Conservation (phyloP, 2,113 vertebrate species). For the Oreochromis aureus region DNA sequence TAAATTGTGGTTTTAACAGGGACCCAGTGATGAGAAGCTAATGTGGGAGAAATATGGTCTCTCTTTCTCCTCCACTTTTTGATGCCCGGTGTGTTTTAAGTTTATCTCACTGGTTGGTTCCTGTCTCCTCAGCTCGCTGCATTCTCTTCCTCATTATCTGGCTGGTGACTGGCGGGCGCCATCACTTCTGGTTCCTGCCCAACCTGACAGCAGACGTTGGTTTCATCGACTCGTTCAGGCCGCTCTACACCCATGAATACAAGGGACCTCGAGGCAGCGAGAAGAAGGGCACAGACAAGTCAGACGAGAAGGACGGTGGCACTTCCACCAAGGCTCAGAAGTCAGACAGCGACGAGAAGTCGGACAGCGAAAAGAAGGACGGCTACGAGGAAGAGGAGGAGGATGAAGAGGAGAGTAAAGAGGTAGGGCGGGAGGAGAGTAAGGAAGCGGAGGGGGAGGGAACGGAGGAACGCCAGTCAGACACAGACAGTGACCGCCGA, state of each 20-base stretch:
- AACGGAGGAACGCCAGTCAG: constrained; percentile 81
- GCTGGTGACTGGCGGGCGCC: constrained; percentile 93
- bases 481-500: constrained; percentile 93
- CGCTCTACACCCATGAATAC: constrained; percentile 97
- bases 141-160: constrained; percentile 98
- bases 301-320: constrained; percentile 46
- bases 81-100: not conserved
- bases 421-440: constrained; percentile 39
- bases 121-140: constrained; percentile 83
- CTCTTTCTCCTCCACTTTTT: not conserved
- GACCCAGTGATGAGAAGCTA: not conserved
- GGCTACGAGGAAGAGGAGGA: constrained; percentile 80
- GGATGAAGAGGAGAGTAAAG: constrained; percentile 70
- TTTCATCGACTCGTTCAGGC: constrained; percentile 98
- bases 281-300: constrained; percentile 85
- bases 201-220: constrained; percentile 97
- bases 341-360: constrained; percentile 90
- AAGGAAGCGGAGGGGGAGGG: constrained; percentile 56
- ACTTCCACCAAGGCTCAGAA: constrained; percentile 79
- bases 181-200: constrained; percentile 99
- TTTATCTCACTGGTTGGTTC: not conserved
- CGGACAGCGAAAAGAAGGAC: constrained; percentile 92
- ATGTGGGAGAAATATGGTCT: not conserved
- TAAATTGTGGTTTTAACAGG: not conserved
- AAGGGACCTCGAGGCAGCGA: constrained; percentile 85